phyloP scores from a whole-genome alignment of 2,888 invertebrate genomes.

The Timandra comae region DNA sequence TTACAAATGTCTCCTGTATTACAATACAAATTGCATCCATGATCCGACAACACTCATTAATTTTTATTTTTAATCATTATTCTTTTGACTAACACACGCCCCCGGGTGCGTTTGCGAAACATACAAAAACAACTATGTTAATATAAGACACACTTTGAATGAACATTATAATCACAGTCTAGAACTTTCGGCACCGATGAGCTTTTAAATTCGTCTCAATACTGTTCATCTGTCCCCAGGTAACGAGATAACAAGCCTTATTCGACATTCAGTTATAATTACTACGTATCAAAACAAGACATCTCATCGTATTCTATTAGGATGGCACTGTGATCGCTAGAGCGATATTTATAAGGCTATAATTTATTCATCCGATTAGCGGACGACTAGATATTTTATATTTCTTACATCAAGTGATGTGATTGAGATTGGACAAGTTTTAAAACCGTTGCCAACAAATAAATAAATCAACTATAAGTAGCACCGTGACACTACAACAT shows the following conservation, averaged over 20 bases:
- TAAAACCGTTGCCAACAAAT: too few species aligned
- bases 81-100: conserved; percentile 49
- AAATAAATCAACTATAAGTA: too few species aligned
- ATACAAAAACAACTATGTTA: conserved; percentile 74
- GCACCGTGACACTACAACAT: too few species aligned
- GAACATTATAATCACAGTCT: conserved; percentile 76
- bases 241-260: conserved; percentile 57
- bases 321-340: too few species aligned
- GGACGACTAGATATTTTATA: too few species aligned
- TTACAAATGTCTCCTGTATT: conserved; percentile 34
- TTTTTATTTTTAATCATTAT: conserved; percentile 37
- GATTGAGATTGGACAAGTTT: too few species aligned
- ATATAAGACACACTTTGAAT: conserved; percentile 76
- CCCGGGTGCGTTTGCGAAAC: conserved; percentile 47
- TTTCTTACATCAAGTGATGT: too few species aligned
- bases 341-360: too few species aligned
- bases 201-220: conserved; percentile 71
- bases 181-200: conserved; percentile 76
- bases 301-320: too few species aligned
- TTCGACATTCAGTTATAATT: conserved; percentile 52
- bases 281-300: too few species aligned
- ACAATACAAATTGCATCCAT: conserved; percentile 62
- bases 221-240: conserved; percentile 43
- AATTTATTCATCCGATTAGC: too few species aligned
- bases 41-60: conserved; percentile 37